Conservation (phyloP, 2,113 vertebrate genomes). For the Gulo gulo region DNA sequence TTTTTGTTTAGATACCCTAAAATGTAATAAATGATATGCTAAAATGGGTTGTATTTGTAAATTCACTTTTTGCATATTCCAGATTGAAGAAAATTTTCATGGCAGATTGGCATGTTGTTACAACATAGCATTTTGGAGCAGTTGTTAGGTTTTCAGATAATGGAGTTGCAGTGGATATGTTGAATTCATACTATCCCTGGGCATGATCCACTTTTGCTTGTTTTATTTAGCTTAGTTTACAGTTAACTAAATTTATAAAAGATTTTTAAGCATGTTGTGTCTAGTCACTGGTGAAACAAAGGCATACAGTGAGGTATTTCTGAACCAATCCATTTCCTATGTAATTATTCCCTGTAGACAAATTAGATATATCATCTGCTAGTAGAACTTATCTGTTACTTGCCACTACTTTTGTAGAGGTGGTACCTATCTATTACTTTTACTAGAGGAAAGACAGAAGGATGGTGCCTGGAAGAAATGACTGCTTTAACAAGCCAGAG, state of each 20-base stretch:
- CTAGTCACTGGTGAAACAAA: conserved; percentile 34
- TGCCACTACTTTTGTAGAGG: neutral
- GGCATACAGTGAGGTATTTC: neutral
- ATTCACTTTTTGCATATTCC: conserved; percentile 60
- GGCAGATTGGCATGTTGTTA: conserved; percentile 62
- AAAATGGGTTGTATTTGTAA: conserved; percentile 61
- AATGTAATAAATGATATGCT: conserved; percentile 51
- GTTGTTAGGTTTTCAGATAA: conserved; percentile 61
- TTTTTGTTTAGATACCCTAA: conserved; percentile 56
- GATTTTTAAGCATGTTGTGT: neutral
- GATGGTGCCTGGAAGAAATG: conserved; percentile 14
- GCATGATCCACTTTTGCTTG: neutral
- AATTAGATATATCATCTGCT: neutral
- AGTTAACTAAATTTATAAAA: neutral
- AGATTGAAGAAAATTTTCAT: conserved; percentile 62
- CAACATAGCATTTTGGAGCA: conserved; percentile 62
- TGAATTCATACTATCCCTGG: neutral
- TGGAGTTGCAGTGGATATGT: conserved; percentile 33
- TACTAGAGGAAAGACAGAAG: neutral
- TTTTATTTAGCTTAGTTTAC: conserved; percentile 31
- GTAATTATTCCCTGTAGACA: neutral
- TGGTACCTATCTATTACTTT: neutral
- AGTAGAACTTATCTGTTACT: neutral
- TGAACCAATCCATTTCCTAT: conserved; percentile 9
- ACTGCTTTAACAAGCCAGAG: neutral